These are phyloP conservation scores for Cyanoderma ruficeps DNA, from an alignment of 2,113 vertebrate species.

Conservation along the genomic window DNA sequence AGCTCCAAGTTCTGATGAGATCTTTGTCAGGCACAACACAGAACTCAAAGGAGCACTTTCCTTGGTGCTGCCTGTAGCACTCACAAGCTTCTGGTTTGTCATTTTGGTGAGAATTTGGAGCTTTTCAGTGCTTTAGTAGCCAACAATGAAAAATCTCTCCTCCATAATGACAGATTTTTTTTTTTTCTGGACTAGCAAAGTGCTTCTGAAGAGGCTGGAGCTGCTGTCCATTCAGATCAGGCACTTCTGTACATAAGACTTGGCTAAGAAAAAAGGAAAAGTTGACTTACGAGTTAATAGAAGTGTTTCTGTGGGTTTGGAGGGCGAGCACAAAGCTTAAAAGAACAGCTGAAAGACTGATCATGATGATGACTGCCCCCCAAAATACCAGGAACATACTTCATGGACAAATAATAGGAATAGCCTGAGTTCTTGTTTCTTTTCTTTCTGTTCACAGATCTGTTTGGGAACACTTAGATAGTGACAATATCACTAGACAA, in stretches of 20 bases:
- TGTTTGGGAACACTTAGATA: background rate
- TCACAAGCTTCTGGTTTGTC: background rate
- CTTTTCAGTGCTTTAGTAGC: background rate
- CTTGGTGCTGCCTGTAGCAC: background rate
- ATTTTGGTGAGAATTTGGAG: background rate
- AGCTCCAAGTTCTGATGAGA: background rate
- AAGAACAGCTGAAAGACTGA: background rate
- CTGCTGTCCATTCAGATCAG: background rate
- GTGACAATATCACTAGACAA: background rate
- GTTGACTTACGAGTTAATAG: background rate
- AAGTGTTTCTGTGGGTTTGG: background rate
- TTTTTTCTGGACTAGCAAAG: background rate
- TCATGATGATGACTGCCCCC: background rate
- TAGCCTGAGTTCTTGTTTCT: background rate
- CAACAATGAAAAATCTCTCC: background rate
- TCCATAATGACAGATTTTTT: background rate
- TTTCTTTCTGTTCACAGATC: background rate
- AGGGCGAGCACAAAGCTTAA: background rate
- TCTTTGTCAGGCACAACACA: background rate
- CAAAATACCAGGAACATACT: background rate
- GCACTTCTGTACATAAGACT: background rate
- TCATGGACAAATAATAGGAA: background rate
- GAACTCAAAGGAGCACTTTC: background rate
- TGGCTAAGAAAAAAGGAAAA: background rate
- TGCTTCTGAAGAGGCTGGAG: background rate